A percentile compares a stretch with the other conserved stretches of the same genome.
Conservation (phyloP, 2,888 invertebrate genomes). For the Aspidiotus destructor region DNA sequence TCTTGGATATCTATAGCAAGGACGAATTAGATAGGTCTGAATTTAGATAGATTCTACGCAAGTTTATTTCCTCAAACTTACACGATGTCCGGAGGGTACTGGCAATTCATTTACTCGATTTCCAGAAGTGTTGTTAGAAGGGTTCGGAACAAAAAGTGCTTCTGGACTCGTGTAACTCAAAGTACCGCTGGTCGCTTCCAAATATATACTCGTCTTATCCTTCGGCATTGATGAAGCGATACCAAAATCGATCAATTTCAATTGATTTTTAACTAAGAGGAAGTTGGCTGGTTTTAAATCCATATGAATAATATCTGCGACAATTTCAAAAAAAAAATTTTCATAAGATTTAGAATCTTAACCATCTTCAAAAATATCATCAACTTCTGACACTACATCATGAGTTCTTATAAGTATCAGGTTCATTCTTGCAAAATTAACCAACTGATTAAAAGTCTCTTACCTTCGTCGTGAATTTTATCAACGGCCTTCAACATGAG, state of each 20-base stretch:
- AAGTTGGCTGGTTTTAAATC: slow-evolving; percentile 97
- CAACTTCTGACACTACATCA: too few relatives aligned
- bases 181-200: slow-evolving; percentile 74
- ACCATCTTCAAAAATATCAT: too few relatives aligned
- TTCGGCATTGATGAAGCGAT: slow-evolving; percentile 79
- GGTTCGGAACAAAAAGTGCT: slow-evolving; percentile 49
- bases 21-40: slow-evolving; percentile 1
- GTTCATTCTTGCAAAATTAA: too few relatives aligned
- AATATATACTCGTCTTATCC: slow-evolving; percentile 81
- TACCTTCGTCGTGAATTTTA: slow-evolving; percentile 81
- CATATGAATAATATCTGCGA: slow-evolving; percentile 83
- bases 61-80: background rate
- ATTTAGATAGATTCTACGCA: background rate
- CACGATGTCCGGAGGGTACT: slow-evolving; percentile 14
- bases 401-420: too few relatives aligned
- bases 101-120: background rate
- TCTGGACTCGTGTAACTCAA: slow-evolving; percentile 95
- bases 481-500: slow-evolving; percentile 87
- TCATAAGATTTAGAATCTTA: too few relatives aligned
- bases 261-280: slow-evolving; percentile 67
- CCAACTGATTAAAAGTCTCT: slow-evolving; percentile 24
- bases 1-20: slow-evolving; percentile 63
- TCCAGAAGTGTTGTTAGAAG: background rate
- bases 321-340: too few relatives aligned
- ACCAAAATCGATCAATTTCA: slow-evolving; percentile 96